Base-by-base conservation (phyloP, 2,797 vertebrate genomes). In the Acridotheres tristis region DNA sequence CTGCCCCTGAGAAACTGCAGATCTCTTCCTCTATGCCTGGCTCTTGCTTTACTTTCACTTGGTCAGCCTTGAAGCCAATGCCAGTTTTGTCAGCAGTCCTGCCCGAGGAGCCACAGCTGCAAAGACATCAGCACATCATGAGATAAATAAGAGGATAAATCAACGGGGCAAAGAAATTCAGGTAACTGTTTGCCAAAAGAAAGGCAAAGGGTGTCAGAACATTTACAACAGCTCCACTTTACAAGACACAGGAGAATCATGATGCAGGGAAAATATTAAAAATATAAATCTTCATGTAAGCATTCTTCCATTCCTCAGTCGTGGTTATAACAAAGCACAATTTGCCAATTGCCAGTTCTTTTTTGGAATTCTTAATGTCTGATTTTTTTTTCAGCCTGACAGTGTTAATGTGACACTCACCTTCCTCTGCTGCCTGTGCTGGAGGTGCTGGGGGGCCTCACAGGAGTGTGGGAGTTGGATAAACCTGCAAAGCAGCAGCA, bases 381-480 rank as follows among this genome's bases (percentile, higher is more conserved):
- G 50, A 27, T 58, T 59, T 55, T 87, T 87, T 78, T 78, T 87
- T 62, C 54, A 84, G 62, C 23, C 32, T 85, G 36, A 16, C 65
- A 77, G 25, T 2, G 14, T 43, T 80, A 30, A 40, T 1, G 1
- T 32, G 27, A 68, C 51, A 96, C 98, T 98, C 94, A 99, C 99
- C 99, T 99, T 97, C 99, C 99, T 97, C 99, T 98, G 97, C 99
- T 99, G 85, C 99, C 99, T 76, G 99, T 99, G 97, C 99, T 99
- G 90, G 99, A 99, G 3, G 98, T 99, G 96, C 99, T 99, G n/a
- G 99, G 99, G 16, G 99, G 99, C 93, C 99, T 98, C 89, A 98
- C 99, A 84, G 99, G 99, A 53, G 99, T 99, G 97, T 99, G 99
- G 67, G 99, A 98, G 96, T 99, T 99, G 29, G 99, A 98, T 85